A percentile compares a stretch with the other conserved stretches of the same genome.
phyloP scores from a whole-genome alignment of 2,113 vertebrate genomes.

The Rhinoptilus africanus region DNA sequence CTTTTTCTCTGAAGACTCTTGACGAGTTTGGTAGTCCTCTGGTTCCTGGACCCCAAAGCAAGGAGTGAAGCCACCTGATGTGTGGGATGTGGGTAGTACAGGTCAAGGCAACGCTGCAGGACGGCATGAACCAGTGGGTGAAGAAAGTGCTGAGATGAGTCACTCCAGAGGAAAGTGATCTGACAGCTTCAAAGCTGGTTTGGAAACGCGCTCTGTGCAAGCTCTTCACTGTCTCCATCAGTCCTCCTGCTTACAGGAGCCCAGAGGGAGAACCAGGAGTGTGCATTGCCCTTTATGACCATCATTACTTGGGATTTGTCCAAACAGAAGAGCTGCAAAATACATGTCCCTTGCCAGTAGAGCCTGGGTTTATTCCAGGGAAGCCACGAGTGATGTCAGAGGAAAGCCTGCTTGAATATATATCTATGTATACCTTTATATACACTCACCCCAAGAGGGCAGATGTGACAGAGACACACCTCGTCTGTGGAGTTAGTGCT shows the following conservation, averaged over 20 bases:
- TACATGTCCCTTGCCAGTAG: not conserved
- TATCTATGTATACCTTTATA: too few relatives aligned
- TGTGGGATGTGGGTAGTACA: not conserved
- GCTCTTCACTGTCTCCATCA: not conserved
- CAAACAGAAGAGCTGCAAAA: not conserved
- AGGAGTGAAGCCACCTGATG: not conserved
- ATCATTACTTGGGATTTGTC: not conserved
- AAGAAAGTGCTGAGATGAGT: not conserved
- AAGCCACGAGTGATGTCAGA: not conserved
- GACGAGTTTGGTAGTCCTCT: not conserved
- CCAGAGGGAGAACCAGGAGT: not conserved
- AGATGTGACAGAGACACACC: not conserved
- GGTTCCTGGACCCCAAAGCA: not conserved
- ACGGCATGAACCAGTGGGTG: not conserved
- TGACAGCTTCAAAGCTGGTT: not conserved
- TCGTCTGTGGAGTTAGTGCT: fast-evolving
- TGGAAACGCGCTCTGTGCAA: not conserved
- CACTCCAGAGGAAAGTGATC: not conserved
- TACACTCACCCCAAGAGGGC: not conserved
- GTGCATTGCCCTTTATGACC: fast-evolving
- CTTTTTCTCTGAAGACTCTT: not conserved
- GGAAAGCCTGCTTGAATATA: not conserved
- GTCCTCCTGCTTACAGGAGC: not conserved
- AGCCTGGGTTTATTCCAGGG: not conserved
- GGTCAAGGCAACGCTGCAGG: not conserved